These are phyloP conservation scores for Tupaia tana DNA, from an alignment of 2,113 vertebrate species.

Conservation along the genomic window DNA sequence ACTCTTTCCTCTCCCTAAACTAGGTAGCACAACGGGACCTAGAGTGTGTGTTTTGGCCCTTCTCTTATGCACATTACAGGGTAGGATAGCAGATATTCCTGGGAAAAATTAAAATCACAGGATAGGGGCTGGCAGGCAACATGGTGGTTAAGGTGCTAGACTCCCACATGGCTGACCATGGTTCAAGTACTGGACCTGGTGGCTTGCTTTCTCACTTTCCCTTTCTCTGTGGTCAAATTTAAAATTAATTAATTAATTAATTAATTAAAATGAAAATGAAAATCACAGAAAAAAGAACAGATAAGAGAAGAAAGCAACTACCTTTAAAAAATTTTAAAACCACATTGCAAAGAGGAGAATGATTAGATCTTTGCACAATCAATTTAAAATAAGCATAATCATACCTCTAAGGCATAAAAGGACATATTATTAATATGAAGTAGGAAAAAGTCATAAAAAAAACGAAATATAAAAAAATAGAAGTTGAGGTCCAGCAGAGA, in stretches of 20 bases:
- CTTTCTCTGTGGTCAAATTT: too few relatives aligned
- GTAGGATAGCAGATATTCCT: background rate
- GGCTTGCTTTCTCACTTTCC: too few relatives aligned
- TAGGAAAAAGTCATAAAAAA: constrained; percentile 18
- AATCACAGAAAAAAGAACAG: background rate
- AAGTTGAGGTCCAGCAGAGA: too few relatives aligned
- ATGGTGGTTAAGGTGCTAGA: too few relatives aligned
- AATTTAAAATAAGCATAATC: constrained; percentile 9
- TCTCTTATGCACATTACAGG: background rate
- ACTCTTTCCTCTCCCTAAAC: background rate
- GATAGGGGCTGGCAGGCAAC: too few relatives aligned
- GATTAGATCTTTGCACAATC: background rate
- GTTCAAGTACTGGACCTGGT: too few relatives aligned
- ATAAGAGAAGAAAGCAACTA: background rate
- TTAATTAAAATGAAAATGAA: too few relatives aligned
- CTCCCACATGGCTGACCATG: too few relatives aligned
- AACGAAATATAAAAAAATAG: background rate
- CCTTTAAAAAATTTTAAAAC: background rate
- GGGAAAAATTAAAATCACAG: background rate
- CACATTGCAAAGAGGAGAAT: background rate
- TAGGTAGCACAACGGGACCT: background rate
- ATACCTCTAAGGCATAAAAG: background rate
- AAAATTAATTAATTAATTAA: too few relatives aligned
- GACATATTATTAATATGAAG: background rate
- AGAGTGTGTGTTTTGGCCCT: background rate